Evolutionary conservation across 2,888 invertebrate genomes (phyloP).

Genomic region (Rhopalosiphum nymphaeae): DNA sequence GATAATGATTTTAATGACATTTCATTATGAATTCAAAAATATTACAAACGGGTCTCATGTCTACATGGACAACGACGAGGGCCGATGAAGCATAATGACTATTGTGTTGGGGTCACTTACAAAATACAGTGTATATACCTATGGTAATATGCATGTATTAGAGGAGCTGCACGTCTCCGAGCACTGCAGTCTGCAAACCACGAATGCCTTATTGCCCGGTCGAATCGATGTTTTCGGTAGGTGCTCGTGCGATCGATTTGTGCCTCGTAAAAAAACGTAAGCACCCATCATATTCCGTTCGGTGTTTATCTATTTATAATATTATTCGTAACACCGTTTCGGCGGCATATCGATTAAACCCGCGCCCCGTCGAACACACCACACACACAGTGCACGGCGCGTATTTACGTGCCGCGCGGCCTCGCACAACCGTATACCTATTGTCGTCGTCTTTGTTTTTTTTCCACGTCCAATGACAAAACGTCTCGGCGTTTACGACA

Average conservation of each 20-base stretch:
- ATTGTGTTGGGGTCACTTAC: too few species aligned
- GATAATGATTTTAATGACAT: too few species aligned
- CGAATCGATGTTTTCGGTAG: too few species aligned
- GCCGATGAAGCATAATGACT: too few species aligned
- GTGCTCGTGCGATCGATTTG: background rate
- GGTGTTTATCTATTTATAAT: background rate
- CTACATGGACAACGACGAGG: too few species aligned
- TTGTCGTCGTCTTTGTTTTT: conserved; percentile 7
- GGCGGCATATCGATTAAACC: background rate
- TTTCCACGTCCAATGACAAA: background rate
- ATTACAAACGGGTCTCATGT: too few species aligned
- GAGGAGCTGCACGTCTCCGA: too few species aligned
- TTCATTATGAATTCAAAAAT: too few species aligned
- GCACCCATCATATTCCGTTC: background rate
- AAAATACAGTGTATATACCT: too few species aligned
- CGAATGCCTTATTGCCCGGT: too few species aligned
- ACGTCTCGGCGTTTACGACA: conserved; percentile 17
- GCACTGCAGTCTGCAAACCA: too few species aligned
- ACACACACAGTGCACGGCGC: background rate
- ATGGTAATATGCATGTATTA: too few species aligned
- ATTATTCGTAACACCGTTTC: background rate
- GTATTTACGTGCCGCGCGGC: background rate
- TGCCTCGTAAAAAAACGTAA: background rate
- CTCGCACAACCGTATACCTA: background rate
- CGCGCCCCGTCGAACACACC: background rate